phyloP scores from a whole-genome alignment of 2,113 vertebrate species.

The Sialia sialis region DNA sequence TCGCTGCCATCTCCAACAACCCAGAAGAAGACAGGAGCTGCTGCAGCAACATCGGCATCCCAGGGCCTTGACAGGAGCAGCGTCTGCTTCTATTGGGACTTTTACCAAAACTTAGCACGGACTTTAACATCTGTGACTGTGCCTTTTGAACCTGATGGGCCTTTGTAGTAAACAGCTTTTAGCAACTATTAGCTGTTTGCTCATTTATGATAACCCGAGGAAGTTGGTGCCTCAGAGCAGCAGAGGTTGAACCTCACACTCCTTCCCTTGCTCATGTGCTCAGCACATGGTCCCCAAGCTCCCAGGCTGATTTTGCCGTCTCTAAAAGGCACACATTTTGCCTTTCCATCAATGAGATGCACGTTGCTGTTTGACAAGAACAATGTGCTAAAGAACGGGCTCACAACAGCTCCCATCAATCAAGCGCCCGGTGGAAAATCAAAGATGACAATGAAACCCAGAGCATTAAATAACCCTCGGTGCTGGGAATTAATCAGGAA shows the following conservation, averaged over 20 bases:
- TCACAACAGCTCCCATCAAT: conserved; percentile 70
- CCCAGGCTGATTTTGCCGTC: conserved; percentile 17
- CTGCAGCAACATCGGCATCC: too few relatives aligned
- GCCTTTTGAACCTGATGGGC: too few relatives aligned
- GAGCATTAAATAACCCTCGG: conserved; percentile 68
- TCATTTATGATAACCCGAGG: too few relatives aligned
- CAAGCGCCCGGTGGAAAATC: conserved; percentile 67
- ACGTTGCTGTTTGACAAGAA: conserved; percentile 66
- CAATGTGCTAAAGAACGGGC: conserved; percentile 44
- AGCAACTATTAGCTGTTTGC: too few relatives aligned
- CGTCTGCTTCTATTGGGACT: too few relatives aligned
- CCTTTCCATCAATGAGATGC: conserved; percentile 55
- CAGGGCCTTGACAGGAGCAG: too few relatives aligned
- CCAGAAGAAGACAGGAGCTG: too few relatives aligned
- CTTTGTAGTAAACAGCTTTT: too few relatives aligned
- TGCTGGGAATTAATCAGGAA: conserved; percentile 73
- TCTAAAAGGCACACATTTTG: conserved; percentile 35
- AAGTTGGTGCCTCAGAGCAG: too few relatives aligned
- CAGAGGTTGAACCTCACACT: background rate
- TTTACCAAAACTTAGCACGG: too few relatives aligned
- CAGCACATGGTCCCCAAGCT: background rate
- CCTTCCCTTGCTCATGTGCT: background rate
- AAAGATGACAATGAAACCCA: conserved; percentile 69
- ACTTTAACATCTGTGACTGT: too few relatives aligned
- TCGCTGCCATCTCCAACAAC: too few relatives aligned